Conservation (phyloP, 2,888 invertebrate species). For the Busseola fusca region DNA sequence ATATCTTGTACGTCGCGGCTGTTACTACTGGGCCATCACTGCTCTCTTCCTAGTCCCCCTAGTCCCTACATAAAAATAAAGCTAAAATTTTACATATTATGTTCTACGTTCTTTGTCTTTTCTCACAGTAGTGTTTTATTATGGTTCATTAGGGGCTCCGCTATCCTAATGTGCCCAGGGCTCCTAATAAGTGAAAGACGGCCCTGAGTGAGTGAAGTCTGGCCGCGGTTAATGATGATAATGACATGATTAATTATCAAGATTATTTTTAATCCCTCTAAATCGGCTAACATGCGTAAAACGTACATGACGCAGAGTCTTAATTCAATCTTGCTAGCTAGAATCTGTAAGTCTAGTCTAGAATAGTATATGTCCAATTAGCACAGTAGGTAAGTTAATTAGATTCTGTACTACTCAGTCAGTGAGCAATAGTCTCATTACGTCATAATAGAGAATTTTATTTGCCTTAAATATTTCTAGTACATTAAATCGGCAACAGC, state of each 20-base stretch:
- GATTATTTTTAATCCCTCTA: not conserved
- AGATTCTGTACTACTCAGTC: not conserved
- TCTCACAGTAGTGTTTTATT: too few species aligned
- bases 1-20: too few species aligned
- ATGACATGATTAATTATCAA: not conserved
- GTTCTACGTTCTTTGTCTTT: too few species aligned
- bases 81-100: too few species aligned
- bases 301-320: not conserved
- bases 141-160: too few species aligned
- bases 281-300: not conserved
- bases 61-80: too few species aligned
- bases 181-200: too few species aligned
- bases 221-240: too few species aligned
- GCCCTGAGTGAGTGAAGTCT: not conserved
- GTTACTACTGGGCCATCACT: too few species aligned
- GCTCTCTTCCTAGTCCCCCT: too few species aligned
- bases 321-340: not conserved
- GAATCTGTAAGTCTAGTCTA: slow-evolving; percentile 1
- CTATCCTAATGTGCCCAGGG: too few species aligned
- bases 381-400: not conserved
- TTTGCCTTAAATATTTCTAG: not conserved
- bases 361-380: slow-evolving; percentile 1
- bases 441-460: not conserved
- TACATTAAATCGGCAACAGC: not conserved
- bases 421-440: not conserved